These are phyloP conservation scores for Schizopygopsis pylzovi DNA, from an alignment of 2,797 vertebrate genomes.

Conservation along the genomic window DNA sequence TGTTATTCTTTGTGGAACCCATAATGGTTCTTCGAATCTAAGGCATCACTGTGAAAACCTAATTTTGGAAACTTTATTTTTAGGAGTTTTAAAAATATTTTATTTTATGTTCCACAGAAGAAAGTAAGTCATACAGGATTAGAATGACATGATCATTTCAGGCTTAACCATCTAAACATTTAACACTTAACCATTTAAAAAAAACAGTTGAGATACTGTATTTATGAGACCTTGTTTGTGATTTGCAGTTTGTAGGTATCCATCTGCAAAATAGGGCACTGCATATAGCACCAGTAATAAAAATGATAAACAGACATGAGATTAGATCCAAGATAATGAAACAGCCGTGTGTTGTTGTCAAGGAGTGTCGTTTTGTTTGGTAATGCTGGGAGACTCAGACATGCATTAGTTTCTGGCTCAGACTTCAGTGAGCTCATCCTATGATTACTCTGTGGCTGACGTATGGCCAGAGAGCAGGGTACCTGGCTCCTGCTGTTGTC, in stretches of 20 bases:
- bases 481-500: slow-evolving; percentile 49
- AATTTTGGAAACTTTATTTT: no score
- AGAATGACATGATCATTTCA: neutral
- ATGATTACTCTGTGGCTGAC: slow-evolving; percentile 19
- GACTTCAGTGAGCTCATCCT: slow-evolving; percentile 27
- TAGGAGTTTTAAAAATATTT: no score
- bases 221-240: neutral
- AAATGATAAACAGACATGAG: neutral
- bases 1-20: no score
- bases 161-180: neutral
- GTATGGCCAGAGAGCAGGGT: slow-evolving; percentile 33
- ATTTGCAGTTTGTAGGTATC: neutral
- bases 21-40: no score
- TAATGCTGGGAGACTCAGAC: slow-evolving; percentile 11
- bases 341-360: neutral
- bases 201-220: neutral
- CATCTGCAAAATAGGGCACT: neutral
- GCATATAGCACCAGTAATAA: neutral
- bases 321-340: slow-evolving; percentile 23
- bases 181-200: no score
- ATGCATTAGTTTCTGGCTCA: slow-evolving; percentile 22
- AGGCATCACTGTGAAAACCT: no score
- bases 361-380: neutral
- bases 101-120: neutral
- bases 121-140: neutral